Base-by-base conservation (phyloP, 2,113 vertebrate species). In the Platichthys stellatus region DNA sequence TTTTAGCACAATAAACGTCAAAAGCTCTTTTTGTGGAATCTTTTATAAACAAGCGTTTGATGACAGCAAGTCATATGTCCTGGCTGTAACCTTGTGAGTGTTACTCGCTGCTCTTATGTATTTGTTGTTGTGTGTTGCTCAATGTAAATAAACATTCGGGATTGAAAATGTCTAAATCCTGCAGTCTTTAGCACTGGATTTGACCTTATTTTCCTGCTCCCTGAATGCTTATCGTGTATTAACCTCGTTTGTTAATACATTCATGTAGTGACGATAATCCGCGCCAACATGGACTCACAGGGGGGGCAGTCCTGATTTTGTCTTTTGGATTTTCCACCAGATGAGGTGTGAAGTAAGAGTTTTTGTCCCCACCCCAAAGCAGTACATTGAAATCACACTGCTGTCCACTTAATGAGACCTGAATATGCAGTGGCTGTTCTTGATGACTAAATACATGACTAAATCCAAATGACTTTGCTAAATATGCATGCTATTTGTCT, bases 201-300 rank as follows among this genome's bases (percentile, higher is more conserved):
- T 88, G 85, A 81, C 88, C 84, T 84, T 83, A 80, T 88, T 88
- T 82, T 54, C 4, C 38, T 54, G 61, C 81, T 76, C 53, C 53
- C 68, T 73, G 45, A 70, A 75, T 80, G 81, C 74, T 89, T 86
- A 86, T 85, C 86, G 40, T 81, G 86, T 80, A 87, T 91, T 89
- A 86, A 89, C 91, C 88, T 88, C 84, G 79, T 91, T 91, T 77
- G 72, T 71, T 80, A 73, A 71, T 86, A 72, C 74, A 65, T 49
- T 74, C 64, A 82, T 49, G 58, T 17, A 53, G 61, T 73, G 66
- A 64, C 40, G 64, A 85, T 88, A 88, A 90, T 91, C 88, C 73
- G 6, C 23, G 51, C 60, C 63, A 43, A 49, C 75, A 47, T 56
- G 62, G 31, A 78, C 35, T 63, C 54, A 57, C 35, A 53, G 47